Conservation (phyloP, 2,113 vertebrate species). For the Oryzias javanicus region DNA sequence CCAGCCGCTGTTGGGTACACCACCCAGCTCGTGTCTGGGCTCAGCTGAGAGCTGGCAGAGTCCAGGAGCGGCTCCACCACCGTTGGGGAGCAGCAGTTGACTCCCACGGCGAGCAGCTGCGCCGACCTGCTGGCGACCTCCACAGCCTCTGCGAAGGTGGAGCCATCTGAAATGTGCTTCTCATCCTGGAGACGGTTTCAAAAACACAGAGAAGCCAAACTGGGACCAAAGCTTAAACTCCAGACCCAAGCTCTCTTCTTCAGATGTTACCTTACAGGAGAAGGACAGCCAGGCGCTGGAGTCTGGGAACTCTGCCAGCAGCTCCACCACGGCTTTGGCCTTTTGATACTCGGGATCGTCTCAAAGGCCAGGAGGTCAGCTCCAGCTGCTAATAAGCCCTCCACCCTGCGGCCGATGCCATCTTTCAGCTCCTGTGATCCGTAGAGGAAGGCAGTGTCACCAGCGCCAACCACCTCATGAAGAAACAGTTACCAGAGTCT, state of each 20-base stretch:
- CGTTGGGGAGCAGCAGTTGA: conserved; percentile 79
- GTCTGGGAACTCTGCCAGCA: conserved; percentile 78
- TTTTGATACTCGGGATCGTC: conserved; percentile 82
- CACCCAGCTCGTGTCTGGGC: conserved; percentile 71
- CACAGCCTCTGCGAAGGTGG: conserved; percentile 69
- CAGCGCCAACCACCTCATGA: too few species aligned
- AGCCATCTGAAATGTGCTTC: conserved; percentile 72
- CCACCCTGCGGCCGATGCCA: conserved; percentile 79
- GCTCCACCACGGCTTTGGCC: conserved; percentile 73
- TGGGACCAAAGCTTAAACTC: neutral
- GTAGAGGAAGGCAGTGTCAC: neutral
- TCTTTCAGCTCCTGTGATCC: conserved; percentile 74
- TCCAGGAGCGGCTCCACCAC: conserved; percentile 73
- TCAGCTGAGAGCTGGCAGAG: conserved; percentile 51
- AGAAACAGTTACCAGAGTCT: too few species aligned
- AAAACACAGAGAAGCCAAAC: neutral
- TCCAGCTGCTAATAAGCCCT: conserved; percentile 72
- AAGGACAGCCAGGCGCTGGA: conserved; percentile 80
- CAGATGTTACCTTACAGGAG: conserved; percentile 77
- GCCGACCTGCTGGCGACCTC: conserved; percentile 53
- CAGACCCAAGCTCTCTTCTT: neutral
- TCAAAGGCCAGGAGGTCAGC: conserved; percentile 81
- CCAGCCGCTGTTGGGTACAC: conserved; percentile 83
- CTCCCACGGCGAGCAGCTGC: conserved; percentile 77
- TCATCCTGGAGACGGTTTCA: conserved; percentile 59